phyloP scores from a whole-genome alignment of 2,113 vertebrate species.

The Rhynchomys soricoides region DNA sequence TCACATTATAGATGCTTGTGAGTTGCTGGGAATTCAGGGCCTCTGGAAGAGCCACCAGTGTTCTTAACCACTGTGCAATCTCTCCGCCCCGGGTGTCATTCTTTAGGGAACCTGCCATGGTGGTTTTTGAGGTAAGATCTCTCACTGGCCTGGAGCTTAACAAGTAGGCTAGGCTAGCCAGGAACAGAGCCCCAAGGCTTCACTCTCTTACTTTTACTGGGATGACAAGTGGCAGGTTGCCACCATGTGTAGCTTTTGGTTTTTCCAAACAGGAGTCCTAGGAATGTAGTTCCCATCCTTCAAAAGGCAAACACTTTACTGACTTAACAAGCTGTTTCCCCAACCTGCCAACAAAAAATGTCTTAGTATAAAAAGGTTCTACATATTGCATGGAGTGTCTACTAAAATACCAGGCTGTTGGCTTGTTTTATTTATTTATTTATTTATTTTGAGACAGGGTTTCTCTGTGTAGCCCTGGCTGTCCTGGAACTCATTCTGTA shows the following conservation, averaged over 20 bases:
- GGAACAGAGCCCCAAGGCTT: not conserved
- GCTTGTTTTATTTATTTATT: no score
- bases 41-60: no score
- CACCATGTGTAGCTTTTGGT: not conserved
- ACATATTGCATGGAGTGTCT: not conserved
- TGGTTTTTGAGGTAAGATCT: not conserved
- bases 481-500: no score
- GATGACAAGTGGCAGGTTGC: not conserved
- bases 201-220: not conserved
- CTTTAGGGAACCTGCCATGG: not conserved
- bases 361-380: conserved; percentile 11
- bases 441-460: no score
- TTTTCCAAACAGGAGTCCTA: not conserved
- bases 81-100: not conserved
- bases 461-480: no score
- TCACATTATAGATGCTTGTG: no score
- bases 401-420: not conserved
- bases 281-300: not conserved
- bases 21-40: no score
- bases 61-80: no score
- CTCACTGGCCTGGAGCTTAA: not conserved
- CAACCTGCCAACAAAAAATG: not conserved
- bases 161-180: not conserved
- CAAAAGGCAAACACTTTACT: not conserved
- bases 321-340: not conserved